Conservation (phyloP, 1,140 invertebrate species). For the Anagrus nilaparvatae region DNA sequence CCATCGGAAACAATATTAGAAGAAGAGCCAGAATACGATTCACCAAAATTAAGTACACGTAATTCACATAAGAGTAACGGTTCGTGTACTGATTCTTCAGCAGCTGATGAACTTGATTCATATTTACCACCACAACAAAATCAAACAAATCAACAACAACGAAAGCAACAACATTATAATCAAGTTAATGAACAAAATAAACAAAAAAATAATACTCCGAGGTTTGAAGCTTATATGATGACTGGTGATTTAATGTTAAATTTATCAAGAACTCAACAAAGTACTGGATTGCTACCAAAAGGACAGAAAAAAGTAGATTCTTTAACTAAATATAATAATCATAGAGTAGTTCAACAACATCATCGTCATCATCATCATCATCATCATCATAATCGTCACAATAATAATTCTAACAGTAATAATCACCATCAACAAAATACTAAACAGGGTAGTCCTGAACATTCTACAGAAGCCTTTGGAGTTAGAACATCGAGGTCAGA, state of each 20-base stretch:
- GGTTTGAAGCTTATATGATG: constrained; percentile 93
- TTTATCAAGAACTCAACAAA: constrained; percentile 66
- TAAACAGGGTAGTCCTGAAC: constrained; percentile 73
- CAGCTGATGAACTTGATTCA: constrained; percentile 40
- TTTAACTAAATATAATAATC: constrained; percentile 43
- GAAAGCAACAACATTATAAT: constrained; percentile 2
- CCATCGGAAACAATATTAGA: constrained; percentile 39
- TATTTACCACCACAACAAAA: constrained; percentile 29
- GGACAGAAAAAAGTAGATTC: constrained; percentile 56
- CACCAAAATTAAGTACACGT: constrained; percentile 16
- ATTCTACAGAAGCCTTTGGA: no score
- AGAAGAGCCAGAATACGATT: constrained; percentile 22
- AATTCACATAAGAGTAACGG: constrained; percentile 38
- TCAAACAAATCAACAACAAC: no score
- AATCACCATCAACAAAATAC: constrained; percentile 53
- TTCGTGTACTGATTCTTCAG: constrained; percentile 38
- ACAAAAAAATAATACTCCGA: constrained; percentile 16
- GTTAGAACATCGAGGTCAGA: constrained; percentile 75
- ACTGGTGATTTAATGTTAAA: constrained; percentile 92
- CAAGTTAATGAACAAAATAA: not conserved
- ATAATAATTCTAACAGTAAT: constrained; percentile 34
- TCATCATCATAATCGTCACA: constrained; percentile 37
- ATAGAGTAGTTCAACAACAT: constrained; percentile 31
- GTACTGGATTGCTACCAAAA: constrained; percentile 47
- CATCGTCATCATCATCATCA: constrained; percentile 43